Base-by-base conservation (phyloP, 2,888 invertebrate genomes). In the Pristionchus arcanus region DNA sequence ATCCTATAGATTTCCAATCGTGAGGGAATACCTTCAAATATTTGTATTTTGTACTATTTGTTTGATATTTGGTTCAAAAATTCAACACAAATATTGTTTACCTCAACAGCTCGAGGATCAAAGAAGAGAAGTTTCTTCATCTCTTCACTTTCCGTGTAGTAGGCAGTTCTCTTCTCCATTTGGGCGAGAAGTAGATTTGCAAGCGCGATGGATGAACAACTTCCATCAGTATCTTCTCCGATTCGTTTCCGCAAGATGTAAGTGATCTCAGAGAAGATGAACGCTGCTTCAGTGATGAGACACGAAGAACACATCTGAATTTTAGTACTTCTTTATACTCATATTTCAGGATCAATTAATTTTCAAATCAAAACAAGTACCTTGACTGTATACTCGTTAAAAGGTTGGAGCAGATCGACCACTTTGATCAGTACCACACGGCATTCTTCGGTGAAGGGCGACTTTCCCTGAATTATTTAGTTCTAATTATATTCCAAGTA, bases 71-170 rank as follows among this genome's bases (percentile, higher is more conserved):
- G 11, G 15, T 53, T 53, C 11, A 15, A 68, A 68, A 68, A 28
- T 15, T n/a, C n/a, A n/a, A n/a, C n/a, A n/a, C n/a, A n/a, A n/a
- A n/a, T n/a, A n/a, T n/a, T 9, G 68, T 68, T 25, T 25, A 77
- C 83, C 28, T 53, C 5, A 19, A 83, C 16, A 4, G 83, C 49
- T 11, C 83, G 83, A 25, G 83, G 83, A 53, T 83, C 83, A 19
- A 83, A 83, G 55, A 83, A 83, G 37, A 83, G 53, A 7, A 83
- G n/a, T 3, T 83, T 53, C 83, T 83, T 83, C 83, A 53, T 83
- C 83, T 83, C 83, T 5, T 83, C 83, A 9, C n/a, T 16, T 19
- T 49, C 83, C 49, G 53, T 53, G 83, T 83, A 83, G 83, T 83
- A 83, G 53, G 13, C n/a, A 19, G 31, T 28, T 83, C 83, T 83